Evolutionary conservation across 2,888 invertebrate genomes (phyloP), one percentile per base, ranked within the genome.

Genomic region (Drosophila putrida): DNA sequence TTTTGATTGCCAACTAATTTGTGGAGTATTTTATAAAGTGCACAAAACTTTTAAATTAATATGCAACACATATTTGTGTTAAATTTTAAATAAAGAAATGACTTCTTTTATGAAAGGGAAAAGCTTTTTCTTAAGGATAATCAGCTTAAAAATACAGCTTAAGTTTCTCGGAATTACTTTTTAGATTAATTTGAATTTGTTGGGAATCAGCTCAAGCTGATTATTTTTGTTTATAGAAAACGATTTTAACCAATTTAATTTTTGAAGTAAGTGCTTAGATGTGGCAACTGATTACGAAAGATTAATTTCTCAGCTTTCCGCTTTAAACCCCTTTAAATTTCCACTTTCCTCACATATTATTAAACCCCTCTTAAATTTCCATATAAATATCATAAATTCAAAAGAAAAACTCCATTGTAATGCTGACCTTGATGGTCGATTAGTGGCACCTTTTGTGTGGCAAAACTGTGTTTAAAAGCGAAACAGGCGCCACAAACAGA

Each of bases 401-500:
- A 31, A 5, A 49, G 25, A 46, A 31, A 47, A 47, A 62, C 36
- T 39, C 20, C 33, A 25, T 47, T 55, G 39, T 57, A 46, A 39
- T 46, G 39, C 13, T 41, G 31, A 55, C 53, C 33, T 36, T 60
- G 25, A 36, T 27, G 27, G 36, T 41, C 75, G 57, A 69, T 75
- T 69, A 75, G 69, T 49, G 53, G 13, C 44, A 46, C 39, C 43
- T 44, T 41, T 44, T 13, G 3, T 25, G 11, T 36, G 20, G 11
- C 35, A 43, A 43, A 13, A 27, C 4, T 15, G 35, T 31, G 58
- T 6, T 53, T 49, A 28, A 28, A 51, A 46, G 57, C 38, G 53
- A 55, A 41, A 53, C 31, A 36, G 28, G 54, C 20, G 47, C 54
- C 61, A 54, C 64, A 39, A 35, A 27, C 72, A 79, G 82, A 64